Conservation (phyloP, 1,140 invertebrate genomes). For the Bombus confusus region DNA sequence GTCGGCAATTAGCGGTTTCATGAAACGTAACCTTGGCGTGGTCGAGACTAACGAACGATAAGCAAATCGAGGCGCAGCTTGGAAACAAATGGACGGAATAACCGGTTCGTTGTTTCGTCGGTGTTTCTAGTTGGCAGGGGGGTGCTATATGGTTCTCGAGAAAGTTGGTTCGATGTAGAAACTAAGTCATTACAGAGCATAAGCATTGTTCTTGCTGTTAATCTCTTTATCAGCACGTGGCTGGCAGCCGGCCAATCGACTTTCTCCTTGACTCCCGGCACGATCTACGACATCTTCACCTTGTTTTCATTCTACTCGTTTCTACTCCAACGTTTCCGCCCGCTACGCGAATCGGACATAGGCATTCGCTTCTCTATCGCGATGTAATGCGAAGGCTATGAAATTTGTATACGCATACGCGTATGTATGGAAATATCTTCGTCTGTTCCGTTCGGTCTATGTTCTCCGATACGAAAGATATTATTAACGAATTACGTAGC, state of each 20-base stretch:
- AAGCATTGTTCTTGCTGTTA: conserved; percentile 73
- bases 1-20: conserved; percentile 5
- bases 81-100: not conserved
- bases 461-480: no score
- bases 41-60: not conserved
- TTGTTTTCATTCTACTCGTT: conserved; percentile 44
- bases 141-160: not conserved
- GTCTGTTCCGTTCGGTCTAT: no score
- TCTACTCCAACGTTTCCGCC: not conserved
- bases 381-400: not conserved
- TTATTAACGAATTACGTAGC: no score
- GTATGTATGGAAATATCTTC: not conserved
- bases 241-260: conserved; percentile 71
- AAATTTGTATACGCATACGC: not conserved
- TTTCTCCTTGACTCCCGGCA: conserved; percentile 45
- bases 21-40: not conserved
- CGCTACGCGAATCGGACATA: not conserved
- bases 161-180: not conserved
- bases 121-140: not conserved
- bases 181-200: conserved; percentile 59
- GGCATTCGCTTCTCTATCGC: not conserved
- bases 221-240: conserved; percentile 78
- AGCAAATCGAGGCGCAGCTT: not conserved
- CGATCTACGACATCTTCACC: conserved; percentile 40
- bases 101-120: not conserved